Evolutionary conservation across 2,113 vertebrate species (phyloP).

Genomic region (Ammodramus savannarum): DNA sequence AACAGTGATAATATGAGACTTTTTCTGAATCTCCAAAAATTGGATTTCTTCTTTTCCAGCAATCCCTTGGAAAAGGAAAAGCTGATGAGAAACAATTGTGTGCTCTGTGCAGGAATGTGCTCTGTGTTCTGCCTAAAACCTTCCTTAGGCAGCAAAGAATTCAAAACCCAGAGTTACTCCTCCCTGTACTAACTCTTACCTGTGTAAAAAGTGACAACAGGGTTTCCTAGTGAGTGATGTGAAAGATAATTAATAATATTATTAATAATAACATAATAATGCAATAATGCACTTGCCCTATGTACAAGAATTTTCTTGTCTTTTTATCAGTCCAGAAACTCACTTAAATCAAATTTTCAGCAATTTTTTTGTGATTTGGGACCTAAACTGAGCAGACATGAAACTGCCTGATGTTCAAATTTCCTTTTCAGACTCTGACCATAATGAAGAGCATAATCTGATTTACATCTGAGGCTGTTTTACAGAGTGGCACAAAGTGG

Average conservation of each 20-base stretch:
- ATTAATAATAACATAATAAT: too few relatives aligned
- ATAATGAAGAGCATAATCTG: background rate
- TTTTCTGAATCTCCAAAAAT: background rate
- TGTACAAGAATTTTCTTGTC: background rate
- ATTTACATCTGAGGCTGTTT: background rate
- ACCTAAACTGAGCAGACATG: background rate
- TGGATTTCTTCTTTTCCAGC: background rate
- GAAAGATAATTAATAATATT: background rate
- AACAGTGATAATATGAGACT: background rate
- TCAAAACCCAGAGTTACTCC: background rate
- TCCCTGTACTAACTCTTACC: background rate
- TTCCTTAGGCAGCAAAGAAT: background rate
- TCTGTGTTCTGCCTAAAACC: background rate
- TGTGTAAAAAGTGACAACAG: background rate
- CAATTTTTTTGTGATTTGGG: background rate
- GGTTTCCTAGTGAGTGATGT: background rate
- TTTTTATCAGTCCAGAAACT: background rate
- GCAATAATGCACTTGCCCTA: background rate
- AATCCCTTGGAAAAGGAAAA: background rate
- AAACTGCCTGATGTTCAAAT: background rate
- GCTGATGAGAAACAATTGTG: fast-evolving
- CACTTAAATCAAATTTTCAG: background rate
- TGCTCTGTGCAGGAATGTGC: background rate
- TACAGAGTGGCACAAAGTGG: background rate
- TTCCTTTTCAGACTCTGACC: background rate